These are phyloP conservation scores for Girardinus metallicus DNA, from an alignment of 2,797 vertebrate genomes.

Conservation along the genomic window DNA sequence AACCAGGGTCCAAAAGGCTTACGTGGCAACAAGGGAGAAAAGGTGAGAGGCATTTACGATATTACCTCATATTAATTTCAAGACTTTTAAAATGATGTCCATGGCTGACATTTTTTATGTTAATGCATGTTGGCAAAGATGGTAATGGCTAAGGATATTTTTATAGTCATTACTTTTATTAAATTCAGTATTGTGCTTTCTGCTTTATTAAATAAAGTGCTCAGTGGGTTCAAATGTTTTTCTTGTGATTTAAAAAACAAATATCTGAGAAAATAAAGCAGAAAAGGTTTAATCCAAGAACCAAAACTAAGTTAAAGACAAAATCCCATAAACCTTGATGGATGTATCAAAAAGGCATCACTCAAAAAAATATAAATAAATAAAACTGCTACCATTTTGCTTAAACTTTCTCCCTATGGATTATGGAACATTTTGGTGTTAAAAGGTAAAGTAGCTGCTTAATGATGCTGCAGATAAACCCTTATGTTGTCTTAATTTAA, in stretches of 20 bases:
- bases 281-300: neutral
- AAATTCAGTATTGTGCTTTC: neutral
- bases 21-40: slow-evolving; percentile 83
- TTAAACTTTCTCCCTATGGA: neutral
- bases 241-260: neutral
- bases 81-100: neutral
- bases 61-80: no score
- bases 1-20: slow-evolving; percentile 85
- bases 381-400: neutral
- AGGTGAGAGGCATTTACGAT: slow-evolving; percentile 73
- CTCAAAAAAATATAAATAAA: neutral
- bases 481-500: neutral
- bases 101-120: neutral
- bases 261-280: neutral
- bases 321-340: neutral
- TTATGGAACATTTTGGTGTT: neutral
- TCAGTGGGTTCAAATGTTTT: neutral
- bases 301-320: slow-evolving; percentile 1
- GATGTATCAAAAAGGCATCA: neutral
- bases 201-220: neutral
- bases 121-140: neutral
- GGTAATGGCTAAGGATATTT: neutral
- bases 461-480: slow-evolving; percentile 4
- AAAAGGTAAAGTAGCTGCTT: slow-evolving; percentile 10
- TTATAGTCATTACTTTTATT: neutral